Evolutionary conservation across 2,797 vertebrate species (phyloP).

Genomic region (Acipenser transmontanus): DNA sequence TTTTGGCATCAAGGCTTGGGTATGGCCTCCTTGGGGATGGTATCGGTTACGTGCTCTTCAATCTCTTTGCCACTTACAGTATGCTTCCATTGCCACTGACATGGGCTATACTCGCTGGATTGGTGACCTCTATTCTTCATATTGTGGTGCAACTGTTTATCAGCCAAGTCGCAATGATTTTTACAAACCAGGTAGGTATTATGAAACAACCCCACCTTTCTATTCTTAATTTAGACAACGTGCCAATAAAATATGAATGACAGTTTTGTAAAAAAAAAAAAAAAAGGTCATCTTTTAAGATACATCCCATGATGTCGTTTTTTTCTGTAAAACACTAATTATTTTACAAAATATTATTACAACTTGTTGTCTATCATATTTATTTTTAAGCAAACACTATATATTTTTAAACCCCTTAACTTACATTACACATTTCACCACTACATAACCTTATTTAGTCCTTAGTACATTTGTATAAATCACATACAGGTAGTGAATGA

Average conservation of each 20-base stretch:
- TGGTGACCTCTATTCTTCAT: slow-evolving; percentile 83
- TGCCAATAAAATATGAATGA: no score
- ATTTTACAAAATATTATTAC: neutral
- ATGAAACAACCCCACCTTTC: no score
- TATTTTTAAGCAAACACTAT: no score
- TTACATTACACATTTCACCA: no score
- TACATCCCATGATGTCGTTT: neutral
- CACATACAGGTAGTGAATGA: no score
- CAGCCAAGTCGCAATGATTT: slow-evolving; percentile 64
- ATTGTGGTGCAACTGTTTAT: slow-evolving; percentile 78
- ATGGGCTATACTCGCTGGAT: slow-evolving; percentile 91
- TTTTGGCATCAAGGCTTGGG: slow-evolving; percentile 85
- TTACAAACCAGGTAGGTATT: slow-evolving; percentile 79
- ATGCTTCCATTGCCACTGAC: slow-evolving; percentile 95
- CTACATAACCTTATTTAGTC: no score
- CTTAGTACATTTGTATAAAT: no score
- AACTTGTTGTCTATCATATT: neutral
- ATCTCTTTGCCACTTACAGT: slow-evolving; percentile 94
- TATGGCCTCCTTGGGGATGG: slow-evolving; percentile 90
- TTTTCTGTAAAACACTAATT: no score
- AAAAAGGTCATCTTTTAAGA: no score
- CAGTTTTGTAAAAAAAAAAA: no score
- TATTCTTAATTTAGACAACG: no score
- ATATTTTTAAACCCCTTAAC: no score
- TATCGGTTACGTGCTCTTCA: slow-evolving; percentile 92